These are phyloP conservation scores for Ictalurus furcatus DNA, from an alignment of 2,113 vertebrate genomes.

Conservation along the genomic window DNA sequence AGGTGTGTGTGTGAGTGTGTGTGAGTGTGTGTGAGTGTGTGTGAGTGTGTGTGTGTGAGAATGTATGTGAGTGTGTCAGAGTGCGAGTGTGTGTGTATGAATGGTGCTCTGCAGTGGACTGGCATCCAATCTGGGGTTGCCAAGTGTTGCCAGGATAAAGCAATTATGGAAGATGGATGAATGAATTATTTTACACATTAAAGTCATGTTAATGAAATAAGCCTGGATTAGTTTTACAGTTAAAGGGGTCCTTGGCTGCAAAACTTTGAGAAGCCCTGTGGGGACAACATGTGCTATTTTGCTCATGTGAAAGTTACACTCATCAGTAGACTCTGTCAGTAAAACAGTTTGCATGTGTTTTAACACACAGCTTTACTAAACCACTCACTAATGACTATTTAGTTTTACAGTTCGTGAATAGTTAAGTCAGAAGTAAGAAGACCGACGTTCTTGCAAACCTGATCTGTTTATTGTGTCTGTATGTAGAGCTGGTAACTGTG, in stretches of 20 bases:
- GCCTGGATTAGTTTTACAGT: not conserved
- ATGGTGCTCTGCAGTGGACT: not conserved
- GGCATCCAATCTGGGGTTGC: not conserved
- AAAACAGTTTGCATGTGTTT: not conserved
- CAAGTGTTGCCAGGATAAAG: not conserved
- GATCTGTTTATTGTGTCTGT: conserved; percentile 35
- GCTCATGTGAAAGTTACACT: not conserved
- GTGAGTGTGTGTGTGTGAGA: not conserved
- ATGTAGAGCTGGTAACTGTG: conserved; percentile 31
- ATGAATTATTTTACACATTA: not conserved
- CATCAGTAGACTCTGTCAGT: not conserved
- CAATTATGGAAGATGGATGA: not conserved
- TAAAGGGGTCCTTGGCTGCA: not conserved
- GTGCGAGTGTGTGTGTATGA: not conserved
- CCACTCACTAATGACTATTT: not conserved
- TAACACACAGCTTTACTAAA: not conserved
- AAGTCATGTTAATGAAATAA: not conserved
- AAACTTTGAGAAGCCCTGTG: not conserved
- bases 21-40: not conserved
- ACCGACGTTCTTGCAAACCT: not conserved
- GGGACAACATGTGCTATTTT: not conserved
- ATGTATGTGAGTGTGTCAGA: not conserved
- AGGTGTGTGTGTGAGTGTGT: not conserved
- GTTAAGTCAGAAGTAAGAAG: not conserved
- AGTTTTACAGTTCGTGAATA: not conserved